A percentile compares a stretch with the other conserved stretches of the same genome.
These are phyloP conservation scores for Thalassarche chlororhynchos DNA, from an alignment of 2,113 vertebrate species.

Conservation along the genomic window DNA sequence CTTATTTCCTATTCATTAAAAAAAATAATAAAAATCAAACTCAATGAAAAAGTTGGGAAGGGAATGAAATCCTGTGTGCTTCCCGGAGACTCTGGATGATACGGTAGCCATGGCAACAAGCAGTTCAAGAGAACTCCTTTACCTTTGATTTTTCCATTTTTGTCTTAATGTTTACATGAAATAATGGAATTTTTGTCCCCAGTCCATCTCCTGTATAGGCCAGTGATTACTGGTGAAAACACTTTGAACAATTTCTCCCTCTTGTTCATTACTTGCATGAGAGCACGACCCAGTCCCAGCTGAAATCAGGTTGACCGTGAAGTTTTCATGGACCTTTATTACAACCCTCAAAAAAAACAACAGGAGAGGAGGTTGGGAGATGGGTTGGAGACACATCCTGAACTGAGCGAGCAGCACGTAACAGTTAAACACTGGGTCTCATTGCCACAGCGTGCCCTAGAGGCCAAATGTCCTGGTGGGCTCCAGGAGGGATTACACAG, in stretches of 20 bases:
- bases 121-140: conserved; percentile 35
- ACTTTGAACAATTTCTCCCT: not conserved
- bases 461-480: not conserved
- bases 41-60: conserved; percentile 8
- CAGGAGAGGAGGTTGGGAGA: not conserved
- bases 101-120: conserved; percentile 52
- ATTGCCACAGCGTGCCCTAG: not conserved
- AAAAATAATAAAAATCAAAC: not conserved
- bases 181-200: not conserved
- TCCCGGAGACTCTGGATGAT: not conserved
- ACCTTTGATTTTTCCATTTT: conserved; percentile 53
- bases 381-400: not conserved
- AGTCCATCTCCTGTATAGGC: not conserved
- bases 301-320: not conserved
- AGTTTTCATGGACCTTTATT: not conserved
- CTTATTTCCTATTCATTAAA: not conserved
- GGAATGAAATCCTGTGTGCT: conserved; percentile 3
- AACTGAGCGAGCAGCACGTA: not conserved
- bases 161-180: not conserved
- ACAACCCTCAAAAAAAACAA: rapidly evolving
- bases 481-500: not conserved
- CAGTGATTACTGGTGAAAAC: not conserved
- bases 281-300: not conserved
- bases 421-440: not conserved
- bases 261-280: not conserved